Evolutionary conservation across 2,888 invertebrate genomes (phyloP), one percentile per base, ranked within the genome.

Genomic region (Cremastobaeus sp.): DNA sequence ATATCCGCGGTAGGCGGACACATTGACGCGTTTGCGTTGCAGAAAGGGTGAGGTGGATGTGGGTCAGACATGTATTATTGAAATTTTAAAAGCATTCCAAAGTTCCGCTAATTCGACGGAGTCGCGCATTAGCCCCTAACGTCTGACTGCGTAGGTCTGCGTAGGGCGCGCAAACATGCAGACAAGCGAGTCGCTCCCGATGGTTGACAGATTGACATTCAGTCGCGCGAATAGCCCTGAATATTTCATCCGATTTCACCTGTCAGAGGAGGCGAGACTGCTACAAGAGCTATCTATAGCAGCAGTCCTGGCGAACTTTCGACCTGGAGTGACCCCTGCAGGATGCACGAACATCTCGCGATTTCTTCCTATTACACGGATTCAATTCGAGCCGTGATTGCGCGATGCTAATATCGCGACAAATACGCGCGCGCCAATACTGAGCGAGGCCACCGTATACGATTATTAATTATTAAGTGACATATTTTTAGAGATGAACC

Each of bases 61-160:
- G 81, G 80, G 80, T 81, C 81, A 80, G 82, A 78, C 78, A 81
- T 85, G 84, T 80, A 85, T 85, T 85, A 85, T 85, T 85, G 80
- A 86, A 85, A 87, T 84, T 86, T 86, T 87, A 86, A 87, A 86
- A 86, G 86, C 86, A 80, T 85, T 85, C 83, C 85, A 82, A 82
- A 85, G 85, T 85, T 84, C 79, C 79, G 82, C 81, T 85, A 85
- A 86, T 86, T 85, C 78, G 77, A 71, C 78, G 72, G 76, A 55
- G 74, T 69, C 62, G 57, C 64, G 73, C 73, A 73, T 76, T 70
- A 74, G 76, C 54, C 43, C 48, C 57, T 2, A 34, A 25, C 66
- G 60, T 60, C 69, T 60, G 45, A 54, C 69, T 59, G 59, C 59
- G 59, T 68, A 20, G 60, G 39, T 50, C 48, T 62, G 64, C 65